These are phyloP conservation scores for Phrynosoma platyrhinos DNA, from an alignment of 2,113 vertebrate species.

Conservation along the genomic window DNA sequence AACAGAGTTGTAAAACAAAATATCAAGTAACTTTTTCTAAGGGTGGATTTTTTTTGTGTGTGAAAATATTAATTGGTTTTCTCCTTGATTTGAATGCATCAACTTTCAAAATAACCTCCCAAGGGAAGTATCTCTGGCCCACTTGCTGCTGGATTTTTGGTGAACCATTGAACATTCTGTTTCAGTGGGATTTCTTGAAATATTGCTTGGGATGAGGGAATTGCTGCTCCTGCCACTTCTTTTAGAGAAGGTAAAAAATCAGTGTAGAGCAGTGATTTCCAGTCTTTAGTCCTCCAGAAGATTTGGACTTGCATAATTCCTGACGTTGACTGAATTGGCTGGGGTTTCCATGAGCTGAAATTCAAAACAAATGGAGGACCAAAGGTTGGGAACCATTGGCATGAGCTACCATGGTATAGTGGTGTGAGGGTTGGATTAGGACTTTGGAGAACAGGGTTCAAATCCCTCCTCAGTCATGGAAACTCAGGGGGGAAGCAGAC, in stretches of 20 bases:
- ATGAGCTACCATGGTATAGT: too few relatives aligned
- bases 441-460: too few relatives aligned
- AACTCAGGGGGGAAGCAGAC: too few relatives aligned
- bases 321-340: too few relatives aligned
- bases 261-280: too few relatives aligned
- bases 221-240: neutral
- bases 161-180: neutral
- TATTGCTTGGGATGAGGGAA: neutral
- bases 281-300: too few relatives aligned
- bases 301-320: too few relatives aligned
- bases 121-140: neutral
- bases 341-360: too few relatives aligned
- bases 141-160: neutral
- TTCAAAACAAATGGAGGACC: too few relatives aligned
- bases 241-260: neutral
- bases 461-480: too few relatives aligned
- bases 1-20: neutral
- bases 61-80: neutral
- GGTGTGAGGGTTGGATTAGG: too few relatives aligned
- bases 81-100: neutral
- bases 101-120: neutral
- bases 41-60: neutral
- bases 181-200: neutral
- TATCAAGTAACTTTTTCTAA: neutral
- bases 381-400: too few relatives aligned